A percentile compares a stretch with the other conserved stretches of the same genome.
phyloP scores from a whole-genome alignment of 2,113 vertebrate genomes.

The Petrocephalus zakoni region DNA sequence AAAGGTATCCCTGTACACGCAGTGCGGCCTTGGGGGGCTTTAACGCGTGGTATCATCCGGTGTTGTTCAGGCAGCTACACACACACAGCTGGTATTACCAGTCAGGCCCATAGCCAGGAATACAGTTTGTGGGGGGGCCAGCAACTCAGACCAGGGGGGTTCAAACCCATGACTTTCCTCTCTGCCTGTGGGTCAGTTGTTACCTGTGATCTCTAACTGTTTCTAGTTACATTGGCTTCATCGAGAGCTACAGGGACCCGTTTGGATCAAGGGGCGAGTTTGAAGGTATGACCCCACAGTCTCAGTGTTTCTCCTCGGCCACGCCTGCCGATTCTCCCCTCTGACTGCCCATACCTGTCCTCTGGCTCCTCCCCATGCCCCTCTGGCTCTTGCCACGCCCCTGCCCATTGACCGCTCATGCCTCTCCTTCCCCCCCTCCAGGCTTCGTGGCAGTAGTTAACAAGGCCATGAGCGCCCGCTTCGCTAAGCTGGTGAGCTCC shows the following conservation, averaged over 20 bases:
- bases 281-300: conserved; percentile 65
- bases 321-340: background rate
- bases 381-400: background rate
- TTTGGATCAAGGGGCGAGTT: conserved; percentile 88
- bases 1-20: conserved; percentile 63
- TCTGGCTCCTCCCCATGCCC: background rate
- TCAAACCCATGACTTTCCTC: background rate
- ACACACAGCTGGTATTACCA: background rate
- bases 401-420: background rate
- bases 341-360: background rate
- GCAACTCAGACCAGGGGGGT: background rate
- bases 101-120: background rate
- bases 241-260: conserved; percentile 88
- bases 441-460: conserved; percentile 88
- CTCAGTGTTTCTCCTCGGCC: background rate
- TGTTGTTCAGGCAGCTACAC: background rate
- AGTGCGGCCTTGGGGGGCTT: background rate
- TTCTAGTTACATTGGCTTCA: conserved; percentile 83
- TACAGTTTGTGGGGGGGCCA: background rate
- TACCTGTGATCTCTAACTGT: background rate
- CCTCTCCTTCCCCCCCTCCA: conserved; percentile 32
- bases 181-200: background rate
- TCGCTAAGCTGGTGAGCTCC: conserved; percentile 70
- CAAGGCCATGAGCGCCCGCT: conserved; percentile 85
- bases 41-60: background rate